A percentile compares a stretch with the other conserved stretches of the same genome.
These are phyloP conservation scores for Anadara kagoshimensis DNA, from an alignment of 1,140 invertebrate species.

Conservation along the genomic window DNA sequence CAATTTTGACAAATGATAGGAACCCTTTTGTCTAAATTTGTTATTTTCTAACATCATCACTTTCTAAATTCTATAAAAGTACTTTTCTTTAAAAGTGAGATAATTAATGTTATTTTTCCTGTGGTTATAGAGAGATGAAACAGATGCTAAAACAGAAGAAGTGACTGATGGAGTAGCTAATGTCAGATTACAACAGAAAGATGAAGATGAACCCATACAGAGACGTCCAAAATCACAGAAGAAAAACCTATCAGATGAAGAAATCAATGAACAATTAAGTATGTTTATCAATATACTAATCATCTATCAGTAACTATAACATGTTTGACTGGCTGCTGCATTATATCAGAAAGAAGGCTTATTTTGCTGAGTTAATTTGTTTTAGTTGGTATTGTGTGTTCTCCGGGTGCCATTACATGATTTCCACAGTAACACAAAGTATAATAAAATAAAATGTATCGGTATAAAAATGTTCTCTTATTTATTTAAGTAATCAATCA, in stretches of 20 bases:
- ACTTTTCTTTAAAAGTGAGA: too few relatives aligned
- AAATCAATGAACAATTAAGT: constrained; percentile 69
- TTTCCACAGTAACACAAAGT: neutral
- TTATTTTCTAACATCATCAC: too few relatives aligned
- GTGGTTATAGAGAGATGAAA: too few relatives aligned
- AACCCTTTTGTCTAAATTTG: too few relatives aligned
- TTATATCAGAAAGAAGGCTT: neutral
- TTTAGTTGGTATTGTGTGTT: neutral
- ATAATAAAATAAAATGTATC: neutral
- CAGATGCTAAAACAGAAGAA: constrained; percentile 24
- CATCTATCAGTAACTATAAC: too few relatives aligned
- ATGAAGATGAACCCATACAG: constrained; percentile 42
- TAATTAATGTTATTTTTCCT: too few relatives aligned
- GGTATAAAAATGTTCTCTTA: too few relatives aligned
- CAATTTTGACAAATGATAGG: too few relatives aligned
- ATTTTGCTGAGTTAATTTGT: neutral
- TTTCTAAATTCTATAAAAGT: too few relatives aligned
- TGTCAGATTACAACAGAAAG: constrained; percentile 28
- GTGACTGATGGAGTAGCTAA: constrained; percentile 48
- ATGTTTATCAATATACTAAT: constrained; percentile 38
- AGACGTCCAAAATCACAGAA: constrained; percentile 60
- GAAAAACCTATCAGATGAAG: constrained; percentile 64
- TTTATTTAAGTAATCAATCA: too few relatives aligned
- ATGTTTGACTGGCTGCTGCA: too few relatives aligned
- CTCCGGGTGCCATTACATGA: neutral